Evolutionary conservation across 1,140 invertebrate species (phyloP).

Genomic region (Laupala kohalensis): DNA sequence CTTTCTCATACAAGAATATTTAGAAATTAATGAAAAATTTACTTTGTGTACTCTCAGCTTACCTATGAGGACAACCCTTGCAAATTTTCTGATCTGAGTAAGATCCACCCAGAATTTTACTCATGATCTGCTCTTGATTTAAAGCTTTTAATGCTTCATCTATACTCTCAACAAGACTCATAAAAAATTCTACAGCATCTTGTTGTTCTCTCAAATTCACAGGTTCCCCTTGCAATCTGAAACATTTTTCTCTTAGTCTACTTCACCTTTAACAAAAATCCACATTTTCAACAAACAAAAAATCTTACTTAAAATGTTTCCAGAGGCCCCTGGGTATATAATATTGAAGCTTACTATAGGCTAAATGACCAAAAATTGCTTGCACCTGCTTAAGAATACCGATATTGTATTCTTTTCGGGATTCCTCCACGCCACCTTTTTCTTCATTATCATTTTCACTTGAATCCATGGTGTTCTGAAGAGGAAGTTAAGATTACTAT

Average conservation of each 20-base stretch:
- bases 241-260: conserved; percentile 2
- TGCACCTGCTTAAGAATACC: conserved; percentile 94
- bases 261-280: not conserved
- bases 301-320: conserved; percentile 87
- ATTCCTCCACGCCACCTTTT: conserved; percentile 26
- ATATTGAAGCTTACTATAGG: conserved; percentile 91
- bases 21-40: not conserved
- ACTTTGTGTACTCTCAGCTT: conserved; percentile 13
- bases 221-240: conserved; percentile 75
- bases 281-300: not conserved
- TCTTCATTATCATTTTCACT: conserved; percentile 37
- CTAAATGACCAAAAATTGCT: conserved; percentile 93
- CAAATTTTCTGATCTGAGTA: conserved; percentile 99
- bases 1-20: not conserved
- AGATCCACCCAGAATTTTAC: conserved; percentile 86
- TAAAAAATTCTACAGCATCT: conserved; percentile 98
- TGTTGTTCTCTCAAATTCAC: conserved; percentile 97
- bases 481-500: too few relatives aligned
- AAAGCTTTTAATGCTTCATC: conserved; percentile 92
- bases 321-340: conserved; percentile 92
- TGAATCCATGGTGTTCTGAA: conserved; percentile 28
- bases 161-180: conserved; percentile 90
- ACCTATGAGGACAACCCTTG: conserved; percentile 95
- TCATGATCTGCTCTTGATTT: conserved; percentile 83
- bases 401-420: conserved; percentile 80